These are phyloP conservation scores for Erythrolamprus reginae DNA, from an alignment of 2,113 vertebrate species.

Conservation along the genomic window DNA sequence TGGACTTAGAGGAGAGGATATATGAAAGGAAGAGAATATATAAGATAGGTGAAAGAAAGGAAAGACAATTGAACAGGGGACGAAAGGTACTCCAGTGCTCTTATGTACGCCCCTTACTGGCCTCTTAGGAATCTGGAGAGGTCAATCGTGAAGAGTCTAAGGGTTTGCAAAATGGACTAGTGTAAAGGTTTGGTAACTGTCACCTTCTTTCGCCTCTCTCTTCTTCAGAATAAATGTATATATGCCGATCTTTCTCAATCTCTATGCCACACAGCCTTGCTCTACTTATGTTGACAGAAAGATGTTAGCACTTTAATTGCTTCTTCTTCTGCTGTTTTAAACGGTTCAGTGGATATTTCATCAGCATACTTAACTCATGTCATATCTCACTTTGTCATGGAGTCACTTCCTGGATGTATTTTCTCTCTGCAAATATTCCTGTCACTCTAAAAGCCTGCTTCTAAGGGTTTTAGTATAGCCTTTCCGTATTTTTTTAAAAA, in stretches of 20 bases:
- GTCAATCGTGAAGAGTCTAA: too few species aligned
- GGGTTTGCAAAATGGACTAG: not conserved
- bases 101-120: too few species aligned
- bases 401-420: not conserved
- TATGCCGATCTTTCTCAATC: not conserved
- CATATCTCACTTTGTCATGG: not conserved
- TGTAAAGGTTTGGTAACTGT: not conserved
- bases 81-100: too few species aligned
- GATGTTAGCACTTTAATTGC: not conserved
- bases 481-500: not conserved
- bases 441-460: not conserved
- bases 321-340: not conserved
- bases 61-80: too few species aligned
- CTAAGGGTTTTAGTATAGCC: not conserved
- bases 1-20: too few species aligned
- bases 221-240: not conserved
- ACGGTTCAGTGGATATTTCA: not conserved
- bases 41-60: too few species aligned
- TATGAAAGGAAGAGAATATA: too few species aligned
- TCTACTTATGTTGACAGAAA: not conserved
- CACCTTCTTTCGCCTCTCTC: not conserved
- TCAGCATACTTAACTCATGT: not conserved
- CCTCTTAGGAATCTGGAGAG: too few species aligned
- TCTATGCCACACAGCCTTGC: not conserved
- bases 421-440: not conserved